Conservation (phyloP, 2,888 invertebrate species). For the Sthenelais limicola region DNA sequence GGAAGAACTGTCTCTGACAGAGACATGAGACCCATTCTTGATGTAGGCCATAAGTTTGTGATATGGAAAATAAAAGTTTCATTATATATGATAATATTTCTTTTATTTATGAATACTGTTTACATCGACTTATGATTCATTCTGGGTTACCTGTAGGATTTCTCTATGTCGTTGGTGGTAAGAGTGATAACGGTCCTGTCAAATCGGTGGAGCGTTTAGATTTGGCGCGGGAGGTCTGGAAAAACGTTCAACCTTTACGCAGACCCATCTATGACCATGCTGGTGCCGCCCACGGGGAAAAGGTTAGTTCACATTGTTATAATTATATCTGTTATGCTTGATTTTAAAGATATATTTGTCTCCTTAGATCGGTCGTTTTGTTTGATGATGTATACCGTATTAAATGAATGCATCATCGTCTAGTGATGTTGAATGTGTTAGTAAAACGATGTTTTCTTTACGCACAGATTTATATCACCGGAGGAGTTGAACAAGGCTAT, state of each 20-base stretch:
- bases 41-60: too few relatives aligned
- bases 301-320: constrained; percentile 26
- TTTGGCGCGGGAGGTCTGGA: constrained; percentile 46
- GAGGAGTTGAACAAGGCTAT: constrained; percentile 23
- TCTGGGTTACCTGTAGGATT: constrained; percentile 44
- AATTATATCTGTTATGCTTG: too few relatives aligned
- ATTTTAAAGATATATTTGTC: too few relatives aligned
- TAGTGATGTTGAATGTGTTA: background rate
- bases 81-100: too few relatives aligned
- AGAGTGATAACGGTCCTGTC: constrained; percentile 43
- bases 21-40: too few relatives aligned
- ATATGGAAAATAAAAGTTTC: too few relatives aligned
- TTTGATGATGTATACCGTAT: background rate
- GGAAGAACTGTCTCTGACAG: too few relatives aligned
- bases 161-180: constrained; percentile 49
- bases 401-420: background rate
- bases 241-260: constrained; percentile 24
- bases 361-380: too few relatives aligned
- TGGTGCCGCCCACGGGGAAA: constrained; percentile 25
- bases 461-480: background rate
- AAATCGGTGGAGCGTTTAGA: constrained; percentile 44
- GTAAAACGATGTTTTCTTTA: background rate
- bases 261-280: constrained; percentile 46
- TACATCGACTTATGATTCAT: too few relatives aligned
- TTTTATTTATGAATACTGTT: too few relatives aligned